These are phyloP conservation scores for Caerostris extrusa DNA, from an alignment of 1,140 invertebrate genomes.

Conservation along the genomic window DNA sequence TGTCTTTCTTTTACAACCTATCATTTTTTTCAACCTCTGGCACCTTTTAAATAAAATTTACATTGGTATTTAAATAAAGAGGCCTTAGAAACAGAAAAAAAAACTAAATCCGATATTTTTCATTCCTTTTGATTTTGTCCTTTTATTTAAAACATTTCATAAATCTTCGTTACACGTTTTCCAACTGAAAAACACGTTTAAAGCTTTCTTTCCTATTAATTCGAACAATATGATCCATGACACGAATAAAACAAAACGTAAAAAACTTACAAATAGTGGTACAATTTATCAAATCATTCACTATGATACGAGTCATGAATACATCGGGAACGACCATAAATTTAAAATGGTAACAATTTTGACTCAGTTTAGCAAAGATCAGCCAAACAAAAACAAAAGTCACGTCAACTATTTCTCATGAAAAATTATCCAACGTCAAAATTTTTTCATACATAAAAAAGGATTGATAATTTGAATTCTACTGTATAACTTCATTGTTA, in stretches of 20 bases:
- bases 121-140: too few relatives aligned
- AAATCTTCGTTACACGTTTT: too few relatives aligned
- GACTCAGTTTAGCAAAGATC: background rate
- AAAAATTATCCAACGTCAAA: background rate
- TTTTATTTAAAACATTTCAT: too few relatives aligned
- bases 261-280: background rate
- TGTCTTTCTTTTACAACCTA: too few relatives aligned
- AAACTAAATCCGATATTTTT: too few relatives aligned
- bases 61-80: too few relatives aligned
- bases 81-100: too few relatives aligned
- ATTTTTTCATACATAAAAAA: background rate
- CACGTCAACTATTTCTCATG: background rate
- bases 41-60: too few relatives aligned
- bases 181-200: too few relatives aligned
- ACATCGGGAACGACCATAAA: background rate
- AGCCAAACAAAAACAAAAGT: background rate
- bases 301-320: background rate
- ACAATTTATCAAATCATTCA: background rate
- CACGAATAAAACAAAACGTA: background rate
- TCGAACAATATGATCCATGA: background rate
- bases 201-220: background rate
- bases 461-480: background rate
- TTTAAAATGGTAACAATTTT: background rate
- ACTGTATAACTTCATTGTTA: background rate
- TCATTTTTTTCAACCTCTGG: too few relatives aligned